These are phyloP conservation scores for Drosophila kanekoi DNA, from an alignment of 2,888 invertebrate species.

Conservation along the genomic window DNA sequence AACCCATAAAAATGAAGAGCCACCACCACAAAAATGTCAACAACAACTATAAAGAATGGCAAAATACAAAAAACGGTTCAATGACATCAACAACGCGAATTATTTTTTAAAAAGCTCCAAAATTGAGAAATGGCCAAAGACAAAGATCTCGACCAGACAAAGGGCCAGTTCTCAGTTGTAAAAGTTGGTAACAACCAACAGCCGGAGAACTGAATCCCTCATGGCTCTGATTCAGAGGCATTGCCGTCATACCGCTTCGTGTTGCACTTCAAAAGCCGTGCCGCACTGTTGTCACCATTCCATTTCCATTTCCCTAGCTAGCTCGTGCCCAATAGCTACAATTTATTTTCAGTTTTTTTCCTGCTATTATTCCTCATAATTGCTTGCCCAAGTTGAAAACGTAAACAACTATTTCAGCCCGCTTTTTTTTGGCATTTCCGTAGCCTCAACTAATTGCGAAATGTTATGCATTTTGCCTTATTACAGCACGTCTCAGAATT, in stretches of 20 bases:
- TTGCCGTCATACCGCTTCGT: background rate
- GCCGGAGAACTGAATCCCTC: constrained; percentile 14
- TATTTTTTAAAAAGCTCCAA: constrained; percentile 30
- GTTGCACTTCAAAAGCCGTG: constrained; percentile 42
- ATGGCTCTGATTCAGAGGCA: constrained; percentile 36
- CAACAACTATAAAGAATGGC: constrained; percentile 33
- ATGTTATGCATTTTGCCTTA: constrained; percentile 31
- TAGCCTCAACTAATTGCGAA: constrained; percentile 25
- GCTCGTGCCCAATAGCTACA: constrained; percentile 28
- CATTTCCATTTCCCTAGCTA: constrained; percentile 22
- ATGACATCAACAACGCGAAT: constrained; percentile 48
- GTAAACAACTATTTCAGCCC: constrained; percentile 45
- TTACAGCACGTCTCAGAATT: constrained; percentile 31
- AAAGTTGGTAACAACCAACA: constrained; percentile 13
- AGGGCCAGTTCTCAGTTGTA: constrained; percentile 24
- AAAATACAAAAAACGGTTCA: constrained; percentile 57
- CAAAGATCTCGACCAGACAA: constrained; percentile 45
- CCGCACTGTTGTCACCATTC: constrained; percentile 48
- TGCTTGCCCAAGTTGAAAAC: constrained; percentile 44
- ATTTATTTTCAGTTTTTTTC: constrained; percentile 7
- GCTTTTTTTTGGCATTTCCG: constrained; percentile 32
- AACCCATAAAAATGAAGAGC: constrained; percentile 39
- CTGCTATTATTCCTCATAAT: constrained; percentile 20
- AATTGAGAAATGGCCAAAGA: constrained; percentile 46
- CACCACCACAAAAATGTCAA: constrained; percentile 39